Evolutionary conservation across 1,140 invertebrate genomes (phyloP), one percentile per base, ranked within the genome.

Genomic region (Zaprionus ornatus): DNA sequence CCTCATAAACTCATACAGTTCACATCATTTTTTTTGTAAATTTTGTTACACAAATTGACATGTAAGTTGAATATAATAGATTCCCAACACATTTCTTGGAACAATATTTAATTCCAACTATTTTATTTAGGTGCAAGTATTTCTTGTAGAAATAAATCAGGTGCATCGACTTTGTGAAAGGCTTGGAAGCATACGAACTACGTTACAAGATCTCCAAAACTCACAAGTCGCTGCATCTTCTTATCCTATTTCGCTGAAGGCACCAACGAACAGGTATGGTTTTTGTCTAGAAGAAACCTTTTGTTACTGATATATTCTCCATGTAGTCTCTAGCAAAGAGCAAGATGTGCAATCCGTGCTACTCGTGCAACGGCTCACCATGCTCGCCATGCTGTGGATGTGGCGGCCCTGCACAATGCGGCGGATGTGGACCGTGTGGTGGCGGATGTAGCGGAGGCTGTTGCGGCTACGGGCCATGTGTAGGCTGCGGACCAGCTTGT

Each of bases 281-380:
- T 25, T 12, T 25, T 17, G 35, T 37, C 6, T 27, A 3, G 19
- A 21, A 40, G 15, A 48, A 48, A 17, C 15, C 5, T 17, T 25
- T 19, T 1, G 12, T 27, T 21, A 19, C 17, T 19, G 1, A 48
- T 17, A 6, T 7, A 23, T 9, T 23, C 13, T 7, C 9, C 10
- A 12, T 19, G 9, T n/a, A 23, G 23, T 4, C 23, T 9, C 17
- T 37, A 40, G 4, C 15, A 1, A 45, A 3, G 3, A 59, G 40
- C 56, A 74, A 56, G 27, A 74, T 74, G 71, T 68, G 71, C 17
- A 50, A 45, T 48, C 56, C 71, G 9, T 74, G 72, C 66, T 70
- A 68, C n/a, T 55, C 71, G 21, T 63, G 66, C 54, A 70, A 59
- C 17, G 57, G 52, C 29, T 45, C 56, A 10, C 25, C 48, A 37